A percentile compares a stretch with the other conserved stretches of the same genome.
phyloP scores from a whole-genome alignment of 1,140 invertebrate genomes.

The Mylabris phalerata region DNA sequence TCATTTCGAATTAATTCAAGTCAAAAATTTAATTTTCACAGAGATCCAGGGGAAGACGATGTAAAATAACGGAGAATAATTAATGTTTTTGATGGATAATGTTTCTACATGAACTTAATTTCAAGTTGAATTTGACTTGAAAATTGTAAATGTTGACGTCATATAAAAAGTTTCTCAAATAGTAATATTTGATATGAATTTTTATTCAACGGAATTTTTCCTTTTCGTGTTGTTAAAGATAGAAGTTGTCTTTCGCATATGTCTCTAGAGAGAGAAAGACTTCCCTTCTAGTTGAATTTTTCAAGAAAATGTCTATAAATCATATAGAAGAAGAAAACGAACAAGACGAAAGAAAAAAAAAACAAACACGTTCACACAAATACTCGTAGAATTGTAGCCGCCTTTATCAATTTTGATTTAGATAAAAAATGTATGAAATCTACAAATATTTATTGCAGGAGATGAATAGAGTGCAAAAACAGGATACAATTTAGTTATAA shows the following conservation, averaged over 20 bases:
- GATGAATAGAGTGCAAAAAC: no score
- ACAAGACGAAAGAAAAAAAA: no score
- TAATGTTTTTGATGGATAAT: conserved; percentile 16
- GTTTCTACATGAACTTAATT: conserved; percentile 12
- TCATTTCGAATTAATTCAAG: conserved; percentile 14
- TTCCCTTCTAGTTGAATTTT: no score
- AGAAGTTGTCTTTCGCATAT: neutral
- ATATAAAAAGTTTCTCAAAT: conserved; percentile 1
- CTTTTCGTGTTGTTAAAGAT: no score
- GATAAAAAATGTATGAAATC: no score
- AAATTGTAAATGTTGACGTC: conserved; percentile 12
- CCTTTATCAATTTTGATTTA: no score
- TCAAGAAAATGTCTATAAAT: no score
- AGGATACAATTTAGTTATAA: no score
- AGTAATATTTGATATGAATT: conserved; percentile 3
- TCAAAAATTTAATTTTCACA: conserved; percentile 15
- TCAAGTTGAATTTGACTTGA: conserved; percentile 1
- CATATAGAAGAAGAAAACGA: no score
- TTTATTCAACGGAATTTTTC: neutral
- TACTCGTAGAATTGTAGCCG: no score
- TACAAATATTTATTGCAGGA: no score
- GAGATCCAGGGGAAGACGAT: conserved; percentile 10
- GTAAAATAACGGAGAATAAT: conserved; percentile 16
- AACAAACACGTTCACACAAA: no score
- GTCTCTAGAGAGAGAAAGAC: conserved; percentile 1